These are phyloP conservation scores for Hylia prasina DNA, from an alignment of 2,113 vertebrate genomes.

Conservation along the genomic window DNA sequence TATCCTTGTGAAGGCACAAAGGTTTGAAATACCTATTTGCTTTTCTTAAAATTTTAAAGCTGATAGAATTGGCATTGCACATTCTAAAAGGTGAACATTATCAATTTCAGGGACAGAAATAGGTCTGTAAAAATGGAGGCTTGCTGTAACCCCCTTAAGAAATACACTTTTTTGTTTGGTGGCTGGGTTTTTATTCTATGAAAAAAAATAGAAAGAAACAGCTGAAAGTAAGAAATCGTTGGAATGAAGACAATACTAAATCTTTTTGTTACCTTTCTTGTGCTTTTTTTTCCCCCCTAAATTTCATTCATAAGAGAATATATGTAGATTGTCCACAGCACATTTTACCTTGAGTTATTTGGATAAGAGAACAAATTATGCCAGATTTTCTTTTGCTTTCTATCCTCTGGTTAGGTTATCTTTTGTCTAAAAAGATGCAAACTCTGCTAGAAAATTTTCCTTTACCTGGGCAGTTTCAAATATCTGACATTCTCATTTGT, in stretches of 20 bases:
- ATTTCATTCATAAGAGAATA: neutral
- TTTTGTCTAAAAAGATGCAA: neutral
- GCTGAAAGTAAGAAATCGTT: neutral
- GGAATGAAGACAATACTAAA: neutral
- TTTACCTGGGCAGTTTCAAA: neutral
- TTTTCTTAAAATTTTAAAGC: neutral
- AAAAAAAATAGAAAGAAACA: neutral
- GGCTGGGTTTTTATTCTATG: neutral
- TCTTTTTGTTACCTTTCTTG: neutral
- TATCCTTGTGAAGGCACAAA: neutral
- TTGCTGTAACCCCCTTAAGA: neutral
- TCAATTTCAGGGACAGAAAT: neutral
- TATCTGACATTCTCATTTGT: neutral
- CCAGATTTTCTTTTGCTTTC: neutral
- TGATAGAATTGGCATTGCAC: neutral
- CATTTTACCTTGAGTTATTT: neutral
- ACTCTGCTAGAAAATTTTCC: neutral
- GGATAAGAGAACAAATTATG: neutral
- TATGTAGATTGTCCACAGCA: neutral
- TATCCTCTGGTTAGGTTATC: neutral
- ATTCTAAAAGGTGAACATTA: neutral
- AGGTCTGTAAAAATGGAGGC: neutral
- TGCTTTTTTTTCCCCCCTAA: neutral
- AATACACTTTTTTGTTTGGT: neutral
- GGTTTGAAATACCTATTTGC: neutral